Conservation (phyloP, 2,797 vertebrate species). For the Coregonus suidteri region DNA sequence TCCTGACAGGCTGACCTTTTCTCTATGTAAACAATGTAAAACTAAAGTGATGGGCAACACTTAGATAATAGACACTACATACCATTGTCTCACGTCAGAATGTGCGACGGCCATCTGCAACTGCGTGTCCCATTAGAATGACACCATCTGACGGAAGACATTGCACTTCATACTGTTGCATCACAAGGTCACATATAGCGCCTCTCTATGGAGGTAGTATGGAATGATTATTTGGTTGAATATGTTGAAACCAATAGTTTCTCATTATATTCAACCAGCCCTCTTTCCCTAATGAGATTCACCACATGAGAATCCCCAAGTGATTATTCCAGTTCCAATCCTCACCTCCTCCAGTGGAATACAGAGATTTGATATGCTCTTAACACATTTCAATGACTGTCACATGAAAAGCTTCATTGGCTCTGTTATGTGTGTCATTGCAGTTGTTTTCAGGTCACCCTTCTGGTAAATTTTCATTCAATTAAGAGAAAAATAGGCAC, state of each 20-base stretch:
- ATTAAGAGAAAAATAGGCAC: slow-evolving; percentile 18
- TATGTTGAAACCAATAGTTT: background rate
- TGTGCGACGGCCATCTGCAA: too few species aligned
- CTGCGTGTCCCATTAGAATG: too few species aligned
- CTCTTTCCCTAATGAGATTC: background rate
- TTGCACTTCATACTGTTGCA: too few species aligned
- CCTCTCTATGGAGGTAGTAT: too few species aligned
- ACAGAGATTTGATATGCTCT: background rate
- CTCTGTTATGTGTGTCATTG: too few species aligned
- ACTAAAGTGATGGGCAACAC: background rate
- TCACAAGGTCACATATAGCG: too few species aligned
- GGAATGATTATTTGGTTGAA: background rate
- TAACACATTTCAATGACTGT: background rate
- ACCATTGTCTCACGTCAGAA: too few species aligned
- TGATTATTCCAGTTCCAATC: background rate
- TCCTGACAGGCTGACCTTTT: background rate
- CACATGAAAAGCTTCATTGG: background rate
- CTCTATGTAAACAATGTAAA: background rate
- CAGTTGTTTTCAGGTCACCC: background rate
- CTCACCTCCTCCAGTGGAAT: background rate
- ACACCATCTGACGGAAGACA: too few species aligned
- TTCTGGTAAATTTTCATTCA: background rate
- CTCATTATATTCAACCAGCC: background rate
- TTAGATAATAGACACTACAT: background rate
- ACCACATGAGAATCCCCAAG: background rate